Percentiles rank a stretch among this genome's conserved stretches.
phyloP scores from a whole-genome alignment of 1,140 invertebrate species.

The Heliconius congener region DNA sequence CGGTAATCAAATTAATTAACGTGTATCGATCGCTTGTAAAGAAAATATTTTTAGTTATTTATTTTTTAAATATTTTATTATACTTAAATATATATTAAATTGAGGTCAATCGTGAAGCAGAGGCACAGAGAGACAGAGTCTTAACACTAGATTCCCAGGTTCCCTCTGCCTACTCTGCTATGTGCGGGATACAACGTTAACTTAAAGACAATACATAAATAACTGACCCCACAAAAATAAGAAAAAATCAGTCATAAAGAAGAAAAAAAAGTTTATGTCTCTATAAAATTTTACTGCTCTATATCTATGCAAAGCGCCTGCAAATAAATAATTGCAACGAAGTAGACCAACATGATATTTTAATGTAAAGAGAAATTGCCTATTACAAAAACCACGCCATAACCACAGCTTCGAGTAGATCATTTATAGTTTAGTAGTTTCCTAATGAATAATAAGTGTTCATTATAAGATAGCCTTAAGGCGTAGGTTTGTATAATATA shows the following conservation, averaged over 20 bases:
- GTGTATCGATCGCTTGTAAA: background rate
- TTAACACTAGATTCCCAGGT: no score
- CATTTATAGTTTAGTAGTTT: conserved; percentile 13
- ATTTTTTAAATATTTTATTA: no score
- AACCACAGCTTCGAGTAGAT: conserved; percentile 8
- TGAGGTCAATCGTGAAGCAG: no score
- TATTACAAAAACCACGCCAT: conserved; percentile 6
- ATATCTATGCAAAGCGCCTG: background rate
- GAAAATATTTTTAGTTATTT: background rate
- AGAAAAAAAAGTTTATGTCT: no score
- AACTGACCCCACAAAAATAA: no score
- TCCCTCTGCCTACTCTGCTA: no score
- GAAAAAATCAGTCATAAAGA: background rate
- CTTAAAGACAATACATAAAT: no score
- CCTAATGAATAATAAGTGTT: conserved; percentile 6
- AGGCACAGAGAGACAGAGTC: no score
- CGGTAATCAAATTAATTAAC: conserved; percentile 26
- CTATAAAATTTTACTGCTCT: background rate
- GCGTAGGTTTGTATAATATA: conserved; percentile 3
- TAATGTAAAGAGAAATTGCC: conserved; percentile 5
- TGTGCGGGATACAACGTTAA: no score
- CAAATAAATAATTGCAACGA: background rate
- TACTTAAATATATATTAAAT: no score
- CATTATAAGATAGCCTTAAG: conserved; percentile 6
- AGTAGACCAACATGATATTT: background rate